Base-by-base conservation (phyloP, 2,797 vertebrate genomes). In the Manis javanica region DNA sequence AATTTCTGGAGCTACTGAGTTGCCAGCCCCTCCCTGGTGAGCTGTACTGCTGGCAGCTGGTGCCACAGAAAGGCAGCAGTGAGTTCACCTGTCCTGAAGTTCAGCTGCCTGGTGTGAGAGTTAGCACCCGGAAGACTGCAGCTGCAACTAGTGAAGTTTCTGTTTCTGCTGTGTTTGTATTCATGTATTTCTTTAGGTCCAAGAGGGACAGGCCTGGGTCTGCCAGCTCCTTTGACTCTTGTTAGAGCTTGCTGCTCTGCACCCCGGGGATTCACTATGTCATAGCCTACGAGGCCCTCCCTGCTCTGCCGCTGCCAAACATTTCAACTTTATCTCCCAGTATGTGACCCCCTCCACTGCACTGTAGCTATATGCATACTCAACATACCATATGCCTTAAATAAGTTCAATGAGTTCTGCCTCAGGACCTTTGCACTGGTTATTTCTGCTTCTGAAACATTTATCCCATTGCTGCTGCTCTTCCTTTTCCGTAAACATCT, bases 111-210 rank as follows among this genome's bases (percentile, higher is more conserved):
- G 2, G n/a, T 12, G 39, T 16, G 57, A 79, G 72, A 90, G 64
- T 57, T 23, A 82, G 72, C 87, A 84, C 57, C 87, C 78, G 59
- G 64, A 34, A 81, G 46, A 24, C 3, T n/a, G 31, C 51, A 90
- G 91, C 74, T 85, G n/a, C n/a, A 31, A 49, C 51, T 69, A 51
- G 75, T 59, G 15, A 66, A 23, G 59, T 82, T 95, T 91, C 69
- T 94, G 18, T 72, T 63, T 23, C 55, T 87, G 10, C 49, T 77
- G n/a, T 34, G 8, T 13, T 31, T 51, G 31, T 72, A 59, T 66
- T 63, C 89, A 26, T 31, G 19, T 64, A 69, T 86, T 29, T 66
- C 87, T 96, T 95, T 77, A 85, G 55, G 68, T 82, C 72, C 34
- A 42, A 0, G 16, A 59, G 68, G 39, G 53, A 74, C 53, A 72